Base-by-base conservation (phyloP, 2,797 vertebrate genomes). In the Ctenopoma kingsleyae region DNA sequence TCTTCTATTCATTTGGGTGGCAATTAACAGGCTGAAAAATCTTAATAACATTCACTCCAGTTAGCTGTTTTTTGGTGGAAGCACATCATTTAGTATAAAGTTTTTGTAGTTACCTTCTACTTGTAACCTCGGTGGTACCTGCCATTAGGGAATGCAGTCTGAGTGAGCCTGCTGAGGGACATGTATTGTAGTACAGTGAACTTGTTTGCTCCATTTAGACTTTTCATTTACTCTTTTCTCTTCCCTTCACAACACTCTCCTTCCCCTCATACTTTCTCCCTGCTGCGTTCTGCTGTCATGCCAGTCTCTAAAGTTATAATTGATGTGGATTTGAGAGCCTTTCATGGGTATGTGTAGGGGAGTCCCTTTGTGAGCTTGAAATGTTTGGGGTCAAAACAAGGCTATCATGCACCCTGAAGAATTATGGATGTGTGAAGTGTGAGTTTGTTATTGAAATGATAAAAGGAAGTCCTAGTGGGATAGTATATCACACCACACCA, bases 391-490 rank as follows among this genome's bases (percentile, higher is more conserved):
- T 92, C 88, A 91, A 65, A 78, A 44, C 40, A 7, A 70, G 91
- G 87, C 83, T 93, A 89, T 83, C 80, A 30, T 67, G 78, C 54
- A 72, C 71, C 70, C 71, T 67, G 76, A 86, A 89, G 87, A 91
- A 67, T 89, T 87, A 74, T 87, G 76, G 74, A 75, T 70, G 76
- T 87, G 76, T 58, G 60, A 87, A 88, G 65, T 87, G 84, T n/a
- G 68, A 87, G 74, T 83, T 87, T 87, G 86, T 87, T 88, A 76
- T 90, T 83, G 78, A 67, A 80, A 84, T 84, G 87, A 90, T 91
- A 90, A 90, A 91, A 87, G 77, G 62, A 86, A 63, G 62, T 67
- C 72, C 48, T 64, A 4, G 30, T 66, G 74, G 79, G 66, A 56
- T 56, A 66, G 54, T 72, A 67, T 66, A 76, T 87, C 73, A 70